Conservation (phyloP, 2,888 invertebrate genomes). For the Pachycephus smyrnensis region DNA sequence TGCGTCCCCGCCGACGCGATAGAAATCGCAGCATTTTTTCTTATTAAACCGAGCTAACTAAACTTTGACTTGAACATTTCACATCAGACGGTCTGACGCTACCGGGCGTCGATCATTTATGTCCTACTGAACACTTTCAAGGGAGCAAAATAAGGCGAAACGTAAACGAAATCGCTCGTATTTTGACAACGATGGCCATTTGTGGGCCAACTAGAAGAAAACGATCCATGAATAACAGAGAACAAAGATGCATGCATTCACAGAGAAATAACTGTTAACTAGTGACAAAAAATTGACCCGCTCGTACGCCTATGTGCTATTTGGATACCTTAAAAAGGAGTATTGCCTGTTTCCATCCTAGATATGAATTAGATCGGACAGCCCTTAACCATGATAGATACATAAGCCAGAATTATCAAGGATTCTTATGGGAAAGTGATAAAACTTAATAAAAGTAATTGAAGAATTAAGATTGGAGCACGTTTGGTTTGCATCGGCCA, state of each 20-base stretch:
- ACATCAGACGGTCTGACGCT: neutral
- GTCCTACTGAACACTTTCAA: neutral
- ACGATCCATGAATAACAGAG: neutral
- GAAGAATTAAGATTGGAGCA: neutral
- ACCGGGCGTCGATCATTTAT: neutral
- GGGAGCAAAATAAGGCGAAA: neutral
- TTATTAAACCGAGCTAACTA: neutral
- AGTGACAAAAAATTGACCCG: neutral
- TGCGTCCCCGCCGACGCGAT: conserved; percentile 62
- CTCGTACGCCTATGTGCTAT: neutral
- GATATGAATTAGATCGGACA: neutral
- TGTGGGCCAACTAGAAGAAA: neutral
- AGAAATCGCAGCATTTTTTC: conserved; percentile 61
- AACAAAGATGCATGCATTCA: neutral
- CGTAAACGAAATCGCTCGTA: neutral
- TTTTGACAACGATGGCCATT: neutral
- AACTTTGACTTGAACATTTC: neutral
- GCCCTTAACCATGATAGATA: neutral
- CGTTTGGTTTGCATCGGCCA: neutral
- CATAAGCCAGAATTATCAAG: neutral
- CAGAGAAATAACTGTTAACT: neutral
- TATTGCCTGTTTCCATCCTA: neutral
- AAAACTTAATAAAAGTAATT: neutral
- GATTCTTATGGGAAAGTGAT: neutral
- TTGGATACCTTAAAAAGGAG: neutral